Evolutionary conservation across 1,140 invertebrate species (phyloP).

Genomic region (Zelostemma sp.): DNA sequence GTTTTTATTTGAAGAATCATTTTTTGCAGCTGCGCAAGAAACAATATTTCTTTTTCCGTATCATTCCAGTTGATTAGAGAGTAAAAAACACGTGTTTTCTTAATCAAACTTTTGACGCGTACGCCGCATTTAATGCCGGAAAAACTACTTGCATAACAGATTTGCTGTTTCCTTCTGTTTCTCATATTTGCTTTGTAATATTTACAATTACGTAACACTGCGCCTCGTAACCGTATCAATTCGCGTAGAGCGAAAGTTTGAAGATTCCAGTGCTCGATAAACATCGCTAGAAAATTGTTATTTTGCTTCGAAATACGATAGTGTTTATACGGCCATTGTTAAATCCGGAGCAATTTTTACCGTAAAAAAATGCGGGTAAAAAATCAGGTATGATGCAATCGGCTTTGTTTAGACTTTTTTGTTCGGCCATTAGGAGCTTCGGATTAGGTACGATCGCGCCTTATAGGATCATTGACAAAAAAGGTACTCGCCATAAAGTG

Average conservation of each 20-base stretch:
- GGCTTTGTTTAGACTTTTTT: not conserved
- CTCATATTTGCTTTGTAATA: slow-evolving; percentile 40
- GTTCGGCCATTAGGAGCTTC: not conserved
- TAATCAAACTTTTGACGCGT: no score
- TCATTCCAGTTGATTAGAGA: not conserved
- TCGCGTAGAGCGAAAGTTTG: slow-evolving; percentile 52
- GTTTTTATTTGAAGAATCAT: not conserved
- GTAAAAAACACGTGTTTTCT: slow-evolving; percentile 6
- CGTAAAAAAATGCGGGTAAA: no score
- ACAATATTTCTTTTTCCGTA: not conserved
- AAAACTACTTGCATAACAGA: slow-evolving; percentile 20
- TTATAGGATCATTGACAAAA: not conserved
- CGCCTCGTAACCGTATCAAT: slow-evolving; percentile 43
- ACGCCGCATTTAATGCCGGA: slow-evolving; percentile 35
- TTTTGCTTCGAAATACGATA: no score
- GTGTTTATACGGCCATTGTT: no score
- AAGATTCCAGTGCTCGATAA: slow-evolving; percentile 39
- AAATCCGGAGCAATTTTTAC: no score
- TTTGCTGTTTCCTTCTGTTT: slow-evolving; percentile 27
- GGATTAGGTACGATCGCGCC: slow-evolving; percentile 3
- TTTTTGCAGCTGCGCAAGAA: not conserved
- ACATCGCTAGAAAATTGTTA: no score
- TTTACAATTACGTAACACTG: slow-evolving; percentile 41
- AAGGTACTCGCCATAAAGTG: slow-evolving; percentile 4
- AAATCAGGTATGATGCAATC: no score